Conservation (phyloP, 2,888 invertebrate genomes). For the Gandaritis pyraliata region DNA sequence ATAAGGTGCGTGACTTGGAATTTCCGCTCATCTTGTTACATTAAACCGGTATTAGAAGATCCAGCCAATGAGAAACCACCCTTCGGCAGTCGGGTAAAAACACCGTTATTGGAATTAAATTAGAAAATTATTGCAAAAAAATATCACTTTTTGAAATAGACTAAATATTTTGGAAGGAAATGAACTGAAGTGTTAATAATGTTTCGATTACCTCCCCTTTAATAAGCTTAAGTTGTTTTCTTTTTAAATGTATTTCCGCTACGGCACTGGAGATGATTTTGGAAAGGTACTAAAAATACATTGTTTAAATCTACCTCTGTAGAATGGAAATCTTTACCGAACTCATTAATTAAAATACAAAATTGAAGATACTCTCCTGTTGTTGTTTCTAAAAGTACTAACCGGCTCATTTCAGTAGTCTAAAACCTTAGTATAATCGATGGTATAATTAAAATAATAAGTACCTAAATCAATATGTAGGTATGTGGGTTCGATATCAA, state of each 20-base stretch:
- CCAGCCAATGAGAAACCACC: slow-evolving; percentile 19
- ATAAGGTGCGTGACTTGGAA: slow-evolving; percentile 80
- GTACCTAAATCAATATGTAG: background rate
- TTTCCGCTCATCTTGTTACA: slow-evolving; percentile 73
- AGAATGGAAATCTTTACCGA: background rate
- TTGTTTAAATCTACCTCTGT: background rate
- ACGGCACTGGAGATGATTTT: slow-evolving; percentile 7
- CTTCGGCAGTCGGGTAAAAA: slow-evolving; percentile 11
- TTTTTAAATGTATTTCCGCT: slow-evolving; percentile 27
- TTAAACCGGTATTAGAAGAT: slow-evolving; percentile 53
- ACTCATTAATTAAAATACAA: background rate
- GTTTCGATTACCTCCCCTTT: slow-evolving; percentile 26
- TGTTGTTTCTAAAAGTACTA: too few relatives aligned
- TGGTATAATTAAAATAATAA: too few relatives aligned
- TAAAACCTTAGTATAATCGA: too few relatives aligned
- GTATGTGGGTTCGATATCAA: background rate
- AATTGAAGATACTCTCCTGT: background rate
- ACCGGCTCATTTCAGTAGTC: too few relatives aligned
- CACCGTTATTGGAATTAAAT: slow-evolving; percentile 30
- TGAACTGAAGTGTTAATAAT: slow-evolving; percentile 31
- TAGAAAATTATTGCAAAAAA: slow-evolving; percentile 29
- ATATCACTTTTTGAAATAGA: slow-evolving; percentile 23
- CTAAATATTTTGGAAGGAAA: slow-evolving; percentile 28
- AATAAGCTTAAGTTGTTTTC: slow-evolving; percentile 30
- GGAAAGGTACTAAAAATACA: slow-evolving; percentile 8